These are phyloP conservation scores for Tangachromis dhanisi DNA, from an alignment of 2,113 vertebrate genomes.

Conservation along the genomic window DNA sequence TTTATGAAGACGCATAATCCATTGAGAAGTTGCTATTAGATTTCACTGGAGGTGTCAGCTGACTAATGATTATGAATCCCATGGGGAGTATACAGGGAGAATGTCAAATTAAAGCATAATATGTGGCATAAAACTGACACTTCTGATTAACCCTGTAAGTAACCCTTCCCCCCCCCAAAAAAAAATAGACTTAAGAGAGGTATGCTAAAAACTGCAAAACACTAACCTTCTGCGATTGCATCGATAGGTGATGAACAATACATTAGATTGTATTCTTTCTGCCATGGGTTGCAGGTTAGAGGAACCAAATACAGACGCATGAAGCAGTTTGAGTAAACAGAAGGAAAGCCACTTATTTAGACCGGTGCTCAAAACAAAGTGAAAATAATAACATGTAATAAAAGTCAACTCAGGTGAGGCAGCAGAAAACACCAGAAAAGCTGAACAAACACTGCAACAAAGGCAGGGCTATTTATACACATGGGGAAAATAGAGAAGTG, in stretches of 20 bases:
- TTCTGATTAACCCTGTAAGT: no score
- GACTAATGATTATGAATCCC: neutral
- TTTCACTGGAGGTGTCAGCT: neutral
- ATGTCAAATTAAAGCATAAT: neutral
- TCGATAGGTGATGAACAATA: neutral
- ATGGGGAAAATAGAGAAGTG: neutral
- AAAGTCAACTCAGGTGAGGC: neutral
- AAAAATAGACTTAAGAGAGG: neutral
- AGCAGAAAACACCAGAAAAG: neutral
- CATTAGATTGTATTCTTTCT: neutral
- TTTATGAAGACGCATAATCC: neutral
- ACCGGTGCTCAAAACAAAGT: neutral
- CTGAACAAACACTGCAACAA: neutral
- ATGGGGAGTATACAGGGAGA: neutral
- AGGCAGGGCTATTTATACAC: neutral
- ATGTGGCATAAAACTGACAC: neutral
- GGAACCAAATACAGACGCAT: neutral
- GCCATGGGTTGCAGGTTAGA: neutral
- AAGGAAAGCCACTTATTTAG: neutral
- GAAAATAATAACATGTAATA: neutral
- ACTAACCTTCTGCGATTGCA: neutral
- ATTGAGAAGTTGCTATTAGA: neutral
- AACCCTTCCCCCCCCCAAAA: accelerated
- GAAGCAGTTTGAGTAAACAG: neutral
- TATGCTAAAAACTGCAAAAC: neutral